These are phyloP conservation scores for Dasyornis broadbenti DNA, from an alignment of 2,113 vertebrate genomes.

Conservation along the genomic window DNA sequence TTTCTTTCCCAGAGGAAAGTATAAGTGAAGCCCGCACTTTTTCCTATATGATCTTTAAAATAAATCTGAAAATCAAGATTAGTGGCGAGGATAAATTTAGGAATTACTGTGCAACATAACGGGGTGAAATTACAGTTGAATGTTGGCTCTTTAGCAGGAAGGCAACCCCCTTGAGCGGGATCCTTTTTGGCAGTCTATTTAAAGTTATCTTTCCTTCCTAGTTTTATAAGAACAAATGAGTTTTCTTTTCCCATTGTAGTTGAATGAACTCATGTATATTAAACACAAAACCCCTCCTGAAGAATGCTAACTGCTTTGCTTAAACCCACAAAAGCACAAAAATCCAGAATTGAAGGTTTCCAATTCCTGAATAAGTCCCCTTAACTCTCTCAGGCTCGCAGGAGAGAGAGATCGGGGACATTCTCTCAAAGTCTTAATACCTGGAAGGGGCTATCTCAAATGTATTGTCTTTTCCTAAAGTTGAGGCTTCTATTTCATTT, in stretches of 20 bases:
- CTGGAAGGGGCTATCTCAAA: slow-evolving; percentile 14
- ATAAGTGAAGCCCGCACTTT: not conserved
- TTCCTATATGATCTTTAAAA: slow-evolving; percentile 7
- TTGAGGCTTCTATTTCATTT: slow-evolving; percentile 45
- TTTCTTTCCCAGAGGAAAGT: not conserved
- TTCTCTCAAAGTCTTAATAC: not conserved
- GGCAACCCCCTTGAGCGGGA: not conserved
- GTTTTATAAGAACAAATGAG: slow-evolving; percentile 28
- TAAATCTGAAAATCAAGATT: slow-evolving; percentile 7
- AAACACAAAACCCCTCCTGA: slow-evolving; percentile 48
- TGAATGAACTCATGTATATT: slow-evolving; percentile 56
- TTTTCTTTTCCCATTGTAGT: slow-evolving; percentile 45
- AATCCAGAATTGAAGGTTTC: slow-evolving; percentile 22
- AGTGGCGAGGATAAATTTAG: not conserved
- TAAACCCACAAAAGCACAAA: slow-evolving; percentile 41
- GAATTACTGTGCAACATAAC: not conserved
- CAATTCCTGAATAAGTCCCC: slow-evolving; percentile 45
- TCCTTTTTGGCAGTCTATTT: not conserved
- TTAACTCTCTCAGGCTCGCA: slow-evolving; percentile 17
- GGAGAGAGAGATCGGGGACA: not conserved
- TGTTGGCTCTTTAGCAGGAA: not conserved
- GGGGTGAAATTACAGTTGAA: not conserved
- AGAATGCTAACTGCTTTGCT: slow-evolving; percentile 21
- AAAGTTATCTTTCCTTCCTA: slow-evolving; percentile 41
- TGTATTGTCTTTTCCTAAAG: slow-evolving; percentile 23